Base-by-base conservation (phyloP, 2,888 invertebrate species). In the Catocala nupta region DNA sequence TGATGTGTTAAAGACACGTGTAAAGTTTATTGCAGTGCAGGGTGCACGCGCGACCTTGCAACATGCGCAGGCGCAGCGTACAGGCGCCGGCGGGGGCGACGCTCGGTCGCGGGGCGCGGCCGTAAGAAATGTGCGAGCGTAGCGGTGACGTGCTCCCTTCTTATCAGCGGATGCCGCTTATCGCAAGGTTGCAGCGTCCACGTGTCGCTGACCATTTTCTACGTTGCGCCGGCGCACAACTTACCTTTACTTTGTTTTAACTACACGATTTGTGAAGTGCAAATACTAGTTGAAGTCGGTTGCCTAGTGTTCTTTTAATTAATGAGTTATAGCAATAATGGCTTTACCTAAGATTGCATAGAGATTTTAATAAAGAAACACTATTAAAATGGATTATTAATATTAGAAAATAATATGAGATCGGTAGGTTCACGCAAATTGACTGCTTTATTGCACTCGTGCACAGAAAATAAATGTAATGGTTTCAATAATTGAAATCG, bases 151-250 rank as follows among this genome's bases (percentile, higher is more conserved):
- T 72, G 70, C 71, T 77, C 73, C 73, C 65, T 67, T 75, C 81
- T 87, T 92, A 92, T 92, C 92, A 90, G 81, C 87, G 86, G 85
- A 87, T 85, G 84, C 80, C 72, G 84, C 85, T 91, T 92, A 91
- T 92, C 91, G 81, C 88, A 90, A 90, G 87, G 88, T 88, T 85
- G 81, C 73, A 55, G 70, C 70, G 72, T 81, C 88, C 90, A 90
- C 92, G 91, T 91, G 90, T 84, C 72, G 78, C 81, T 83, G 84
- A 82, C 83, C 84, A 82, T 78, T 77, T 53, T 63, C 63, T 70
- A 67, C 68, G 63, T 68, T 75, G 60, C 56, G 59, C 71, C 63
- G 70, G 51, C 63, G 59, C 59, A 57, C 55, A 44, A 53, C 16
- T 65, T 72, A 65, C 67, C 63, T 70, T 72, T 63, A 65, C 71